Conservation (phyloP, 2,888 invertebrate genomes). For the Timandra comae region DNA sequence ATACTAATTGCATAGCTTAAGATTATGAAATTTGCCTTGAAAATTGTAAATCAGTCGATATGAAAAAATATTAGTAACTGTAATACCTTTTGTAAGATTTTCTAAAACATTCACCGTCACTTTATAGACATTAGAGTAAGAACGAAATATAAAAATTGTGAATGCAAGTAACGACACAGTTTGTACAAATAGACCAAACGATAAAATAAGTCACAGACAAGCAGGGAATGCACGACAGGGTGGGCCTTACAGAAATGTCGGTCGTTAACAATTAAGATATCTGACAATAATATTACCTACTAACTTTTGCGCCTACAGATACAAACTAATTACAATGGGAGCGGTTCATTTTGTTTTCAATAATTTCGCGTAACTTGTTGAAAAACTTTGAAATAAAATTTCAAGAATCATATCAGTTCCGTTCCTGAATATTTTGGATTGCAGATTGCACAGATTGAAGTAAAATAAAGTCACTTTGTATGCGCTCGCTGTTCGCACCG, state of each 20-base stretch:
- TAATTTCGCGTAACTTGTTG: conserved; percentile 8
- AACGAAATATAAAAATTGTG: conserved; percentile 6
- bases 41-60: conserved; percentile 12
- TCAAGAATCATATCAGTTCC: conserved; percentile 12
- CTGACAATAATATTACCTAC: conserved; percentile 72
- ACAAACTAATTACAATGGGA: conserved; percentile 23
- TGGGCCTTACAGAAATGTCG: conserved; percentile 45
- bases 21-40: conserved; percentile 16
- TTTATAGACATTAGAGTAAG: conserved; percentile 12
- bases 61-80: conserved; percentile 6
- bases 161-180: conserved; percentile 8
- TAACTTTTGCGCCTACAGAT: conserved; percentile 40
- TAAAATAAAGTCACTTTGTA: conserved; percentile 15
- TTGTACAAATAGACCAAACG: conserved; percentile 2
- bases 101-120: conserved; percentile 14
- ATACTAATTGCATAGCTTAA: conserved; percentile 2
- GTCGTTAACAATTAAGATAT: conserved; percentile 62
- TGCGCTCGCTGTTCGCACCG: conserved; percentile 9
- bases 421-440: conserved; percentile 22
- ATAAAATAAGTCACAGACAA: conserved; percentile 18
- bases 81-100: conserved; percentile 11
- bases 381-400: neutral
- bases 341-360: conserved; percentile 14
- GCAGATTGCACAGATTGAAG: conserved; percentile 16
- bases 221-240: conserved; percentile 60